Conservation (phyloP, 2,888 invertebrate species). For the Dolichopus griseipennis region DNA sequence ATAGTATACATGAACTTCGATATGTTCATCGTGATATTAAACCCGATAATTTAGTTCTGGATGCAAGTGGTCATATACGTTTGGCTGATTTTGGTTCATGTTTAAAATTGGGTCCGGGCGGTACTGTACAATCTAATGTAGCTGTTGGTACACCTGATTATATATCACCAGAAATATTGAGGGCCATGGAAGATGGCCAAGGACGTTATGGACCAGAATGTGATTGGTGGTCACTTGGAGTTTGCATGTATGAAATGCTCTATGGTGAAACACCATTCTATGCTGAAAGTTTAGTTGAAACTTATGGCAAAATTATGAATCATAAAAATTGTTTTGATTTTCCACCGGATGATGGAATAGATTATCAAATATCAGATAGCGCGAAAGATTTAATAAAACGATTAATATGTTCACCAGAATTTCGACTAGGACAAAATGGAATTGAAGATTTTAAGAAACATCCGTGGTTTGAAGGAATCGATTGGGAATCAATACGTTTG, state of each 20-base stretch:
- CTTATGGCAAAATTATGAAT: slow-evolving; percentile 99
- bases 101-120: slow-evolving; percentile 79
- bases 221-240: slow-evolving; percentile 99
- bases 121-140: slow-evolving; percentile 92
- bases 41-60: slow-evolving; percentile 94
- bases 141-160: slow-evolving; percentile 99
- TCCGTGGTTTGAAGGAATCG: slow-evolving; percentile 89
- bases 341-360: slow-evolving; percentile 64
- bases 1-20: slow-evolving; percentile 88
- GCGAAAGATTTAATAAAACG: slow-evolving; percentile 92
- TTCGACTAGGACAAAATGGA: slow-evolving; percentile 87
- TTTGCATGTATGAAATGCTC: slow-evolving; percentile 99
- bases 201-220: slow-evolving; percentile 97
- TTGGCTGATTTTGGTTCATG: slow-evolving; percentile 98
- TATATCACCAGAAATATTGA: slow-evolving; percentile 96
- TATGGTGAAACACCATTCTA: slow-evolving; percentile 99
- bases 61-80: slow-evolving; percentile 93
- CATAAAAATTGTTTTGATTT: slow-evolving; percentile 98
- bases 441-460: slow-evolving; percentile 94
- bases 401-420: slow-evolving; percentile 89
- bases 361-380: slow-evolving; percentile 76
- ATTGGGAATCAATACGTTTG: slow-evolving; percentile 85
- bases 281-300: slow-evolving; percentile 97
- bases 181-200: slow-evolving; percentile 98
- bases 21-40: slow-evolving; percentile 98